Base-by-base conservation (phyloP, 2,113 vertebrate species). In the Numida meleagris region DNA sequence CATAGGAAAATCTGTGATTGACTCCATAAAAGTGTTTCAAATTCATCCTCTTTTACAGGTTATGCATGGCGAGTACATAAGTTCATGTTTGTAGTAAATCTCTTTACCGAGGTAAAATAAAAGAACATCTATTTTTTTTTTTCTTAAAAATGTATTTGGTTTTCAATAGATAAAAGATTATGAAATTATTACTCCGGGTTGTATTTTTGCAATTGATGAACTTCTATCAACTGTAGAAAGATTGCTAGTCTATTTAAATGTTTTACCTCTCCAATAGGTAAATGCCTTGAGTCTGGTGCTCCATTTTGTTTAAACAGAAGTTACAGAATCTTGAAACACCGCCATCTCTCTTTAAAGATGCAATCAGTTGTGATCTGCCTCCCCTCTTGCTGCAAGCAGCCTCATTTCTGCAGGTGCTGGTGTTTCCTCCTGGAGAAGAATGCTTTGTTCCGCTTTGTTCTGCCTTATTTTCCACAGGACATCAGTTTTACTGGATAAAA, bases 21-120 rank as follows among this genome's bases (percentile, higher is more conserved):
- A 97, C 98, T 98, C 97, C 85, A 96, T 91, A 82, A 96, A 97
- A 97, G 58, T 78, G 75, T 96, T 97, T 98, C 96, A 97, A 87
- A 96, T 91, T 95, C 94, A 96, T 97, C 48, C 83, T 92, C 42
- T 94, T 79, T 94, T 96, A 83, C 95, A 97, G 96, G 97, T 97
- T 97, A 93, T 95, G 58, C 91, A 74, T 53, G 67, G 78, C 82
- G 81, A 95, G 66, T 92, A 94, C 75, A 58, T 94, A 81, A 21
- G 29, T 82, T 93, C 96, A 86, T 95, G 85, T 86, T 97, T 93
- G 65, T 90, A 93, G 89, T 91, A 96, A 97, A 95, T 88, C 82
- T 96, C 87, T 96, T 96, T 94, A 86, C 96, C 92, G 87, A 67
- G 53, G 86, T 92, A 86, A 97, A 88, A 97, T 94, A 97, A 97